Percentiles rank a stretch among this genome's conserved stretches.
Evolutionary conservation across 2,113 vertebrate genomes (phyloP).

Genomic region (Pelusios castaneus): DNA sequence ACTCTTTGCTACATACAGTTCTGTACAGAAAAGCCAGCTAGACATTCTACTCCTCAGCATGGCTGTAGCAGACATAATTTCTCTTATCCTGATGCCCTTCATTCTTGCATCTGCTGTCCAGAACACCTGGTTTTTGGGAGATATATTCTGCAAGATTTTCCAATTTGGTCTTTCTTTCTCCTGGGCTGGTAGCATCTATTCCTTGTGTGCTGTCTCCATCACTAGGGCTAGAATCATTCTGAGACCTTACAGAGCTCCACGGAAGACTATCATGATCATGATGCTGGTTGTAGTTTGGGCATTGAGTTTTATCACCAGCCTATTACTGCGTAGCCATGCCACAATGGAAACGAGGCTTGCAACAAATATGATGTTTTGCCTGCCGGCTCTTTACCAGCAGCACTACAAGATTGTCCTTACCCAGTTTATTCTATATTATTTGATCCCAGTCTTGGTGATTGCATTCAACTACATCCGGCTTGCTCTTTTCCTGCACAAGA

Average conservation of each 20-base stretch:
- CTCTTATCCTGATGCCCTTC: slow-evolving; percentile 78
- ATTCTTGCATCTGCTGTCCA: slow-evolving; percentile 74
- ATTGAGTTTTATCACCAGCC: slow-evolving; percentile 78
- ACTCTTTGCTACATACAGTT: slow-evolving; percentile 79
- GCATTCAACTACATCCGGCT: slow-evolving; percentile 78
- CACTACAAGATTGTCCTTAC: slow-evolving; percentile 77
- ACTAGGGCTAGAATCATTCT: slow-evolving; percentile 74
- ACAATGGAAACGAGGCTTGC: slow-evolving; percentile 63
- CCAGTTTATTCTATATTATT: slow-evolving; percentile 79
- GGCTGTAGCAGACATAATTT: slow-evolving; percentile 79
- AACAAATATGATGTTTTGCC: slow-evolving; percentile 70
- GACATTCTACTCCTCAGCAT: slow-evolving; percentile 80
- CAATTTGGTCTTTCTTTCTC: slow-evolving; percentile 81
- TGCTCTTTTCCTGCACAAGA: slow-evolving; percentile 76
- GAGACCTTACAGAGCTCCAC: slow-evolving; percentile 73
- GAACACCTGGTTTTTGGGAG: slow-evolving; percentile 75
- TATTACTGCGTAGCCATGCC: slow-evolving; percentile 73
- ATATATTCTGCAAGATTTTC: slow-evolving; percentile 80
- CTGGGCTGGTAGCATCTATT: slow-evolving; percentile 80
- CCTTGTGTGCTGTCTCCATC: slow-evolving; percentile 79
- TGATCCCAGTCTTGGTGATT: slow-evolving; percentile 77
- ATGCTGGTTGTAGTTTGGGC: slow-evolving; percentile 77
- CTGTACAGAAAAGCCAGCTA: slow-evolving; percentile 75
- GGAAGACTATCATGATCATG: slow-evolving; percentile 67
- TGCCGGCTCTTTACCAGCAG: slow-evolving; percentile 74